Percentiles rank a stretch among this genome's conserved stretches.
Evolutionary conservation across 2,797 vertebrate genomes (phyloP).

Genomic region (Pangasius sanitwongsei): DNA sequence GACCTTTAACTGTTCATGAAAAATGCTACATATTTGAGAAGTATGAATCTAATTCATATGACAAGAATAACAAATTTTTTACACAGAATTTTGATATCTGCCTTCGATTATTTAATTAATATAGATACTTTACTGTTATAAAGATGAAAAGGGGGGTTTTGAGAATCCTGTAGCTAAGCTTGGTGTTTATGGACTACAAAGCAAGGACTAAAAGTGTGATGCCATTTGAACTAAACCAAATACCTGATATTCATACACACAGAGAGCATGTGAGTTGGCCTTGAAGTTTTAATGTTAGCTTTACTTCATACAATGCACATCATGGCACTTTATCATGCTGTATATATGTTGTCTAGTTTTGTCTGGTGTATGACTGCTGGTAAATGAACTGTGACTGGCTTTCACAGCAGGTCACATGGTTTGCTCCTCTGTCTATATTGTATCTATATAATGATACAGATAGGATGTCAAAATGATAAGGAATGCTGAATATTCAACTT

Average conservation of each 20-base stretch:
- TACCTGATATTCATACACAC: not conserved
- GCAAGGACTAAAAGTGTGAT: not conserved
- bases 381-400: not conserved
- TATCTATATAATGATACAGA: constrained; percentile 1
- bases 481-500: constrained; percentile 40
- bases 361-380: not conserved
- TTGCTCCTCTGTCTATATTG: not conserved
- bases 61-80: not conserved
- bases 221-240: not conserved
- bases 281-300: not conserved
- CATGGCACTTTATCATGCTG: not conserved
- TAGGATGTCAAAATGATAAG: not conserved
- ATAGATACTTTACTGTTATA: not conserved
- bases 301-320: not conserved
- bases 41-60: not conserved
- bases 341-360: not conserved
- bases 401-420: not conserved
- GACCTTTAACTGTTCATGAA: not conserved
- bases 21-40: not conserved
- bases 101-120: not conserved
- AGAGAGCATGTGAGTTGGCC: not conserved
- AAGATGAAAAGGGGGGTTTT: not conserved
- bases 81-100: not conserved
- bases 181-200: not conserved
- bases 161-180: not conserved